Evolutionary conservation across 2,113 vertebrate genomes (phyloP).

Genomic region (Aepyceros melampus): DNA sequence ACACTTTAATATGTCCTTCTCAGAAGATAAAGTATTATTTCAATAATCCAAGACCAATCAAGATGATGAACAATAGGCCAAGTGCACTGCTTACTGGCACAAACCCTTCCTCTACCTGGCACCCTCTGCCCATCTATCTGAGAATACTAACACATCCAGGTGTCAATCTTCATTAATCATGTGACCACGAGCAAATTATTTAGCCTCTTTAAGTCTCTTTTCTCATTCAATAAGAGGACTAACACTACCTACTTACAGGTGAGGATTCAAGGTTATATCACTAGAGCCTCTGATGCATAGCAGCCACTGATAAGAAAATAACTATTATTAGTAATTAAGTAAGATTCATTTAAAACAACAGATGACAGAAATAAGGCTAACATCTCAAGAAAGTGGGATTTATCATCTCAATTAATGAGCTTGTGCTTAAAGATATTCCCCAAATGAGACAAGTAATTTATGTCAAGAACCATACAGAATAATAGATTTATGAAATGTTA

Average conservation of each 20-base stretch:
- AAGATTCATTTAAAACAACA: slow-evolving; percentile 23
- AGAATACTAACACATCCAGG: neutral
- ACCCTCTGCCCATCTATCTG: neutral
- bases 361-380: slow-evolving; percentile 37
- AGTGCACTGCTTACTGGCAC: neutral
- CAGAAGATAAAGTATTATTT: slow-evolving; percentile 26
- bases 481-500: slow-evolving; percentile 31
- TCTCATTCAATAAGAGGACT: slow-evolving; percentile 7
- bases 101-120: neutral
- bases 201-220: slow-evolving; percentile 15
- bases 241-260: neutral
- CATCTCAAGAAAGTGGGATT: neutral
- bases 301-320: neutral
- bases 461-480: slow-evolving; percentile 7
- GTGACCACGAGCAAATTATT: neutral
- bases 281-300: neutral
- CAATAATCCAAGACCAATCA: slow-evolving; percentile 1
- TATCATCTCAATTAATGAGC: slow-evolving; percentile 23
- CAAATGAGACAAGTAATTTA: slow-evolving; percentile 36
- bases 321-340: slow-evolving; percentile 30
- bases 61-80: neutral
- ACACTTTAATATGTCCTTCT: neutral
- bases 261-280: slow-evolving; percentile 13
- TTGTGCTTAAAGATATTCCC: slow-evolving; percentile 5
- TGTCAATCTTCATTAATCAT: neutral